phyloP scores from a whole-genome alignment of 2,113 vertebrate species.

The Benitochromis conjunctus region DNA sequence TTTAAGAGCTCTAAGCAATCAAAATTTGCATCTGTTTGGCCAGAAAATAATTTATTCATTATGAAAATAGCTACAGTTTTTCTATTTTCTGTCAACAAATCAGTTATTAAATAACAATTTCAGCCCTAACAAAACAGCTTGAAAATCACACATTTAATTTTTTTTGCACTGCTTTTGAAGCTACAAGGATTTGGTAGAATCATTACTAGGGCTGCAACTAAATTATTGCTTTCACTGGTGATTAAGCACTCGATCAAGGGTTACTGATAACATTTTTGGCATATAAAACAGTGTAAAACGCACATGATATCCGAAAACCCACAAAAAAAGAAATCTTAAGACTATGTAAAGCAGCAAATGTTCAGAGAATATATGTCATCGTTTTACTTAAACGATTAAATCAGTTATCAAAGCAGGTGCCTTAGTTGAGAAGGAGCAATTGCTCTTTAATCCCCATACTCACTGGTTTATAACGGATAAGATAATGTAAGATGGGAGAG shows the following conservation, averaged over 20 bases:
- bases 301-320: neutral
- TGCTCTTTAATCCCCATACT: conserved; percentile 62
- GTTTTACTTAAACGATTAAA: neutral
- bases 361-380: neutral
- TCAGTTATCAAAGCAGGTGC: neutral
- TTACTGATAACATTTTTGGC: neutral
- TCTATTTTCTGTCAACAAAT: neutral
- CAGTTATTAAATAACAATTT: neutral
- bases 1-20: neutral
- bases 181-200: neutral
- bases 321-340: neutral
- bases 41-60: neutral
- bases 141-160: neutral
- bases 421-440: neutral
- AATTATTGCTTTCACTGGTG: neutral
- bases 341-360: neutral
- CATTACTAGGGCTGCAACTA: neutral
- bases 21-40: neutral
- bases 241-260: neutral
- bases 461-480: conserved; percentile 90
- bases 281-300: neutral
- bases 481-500: conserved; percentile 91
- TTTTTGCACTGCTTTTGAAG: neutral
- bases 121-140: neutral
- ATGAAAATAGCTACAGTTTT: neutral